These are phyloP conservation scores for Dexiosoma caninum DNA, from an alignment of 2,888 invertebrate genomes.

Conservation along the genomic window DNA sequence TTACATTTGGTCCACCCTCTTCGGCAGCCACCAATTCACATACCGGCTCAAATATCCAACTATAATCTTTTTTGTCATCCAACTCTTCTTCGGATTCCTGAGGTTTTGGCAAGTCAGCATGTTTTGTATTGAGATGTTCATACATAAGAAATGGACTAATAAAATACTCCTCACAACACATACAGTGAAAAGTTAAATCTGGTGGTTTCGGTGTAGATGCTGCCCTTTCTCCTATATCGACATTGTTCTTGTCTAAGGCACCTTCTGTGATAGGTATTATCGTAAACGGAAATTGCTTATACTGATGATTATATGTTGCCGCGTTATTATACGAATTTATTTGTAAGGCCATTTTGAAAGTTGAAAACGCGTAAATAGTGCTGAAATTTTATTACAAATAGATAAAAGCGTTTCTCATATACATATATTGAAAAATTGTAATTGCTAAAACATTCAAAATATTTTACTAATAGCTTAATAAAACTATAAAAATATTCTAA, in stretches of 20 bases:
- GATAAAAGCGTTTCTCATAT: too few relatives aligned
- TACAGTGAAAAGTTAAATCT: slow-evolving; percentile 77
- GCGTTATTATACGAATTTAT: slow-evolving; percentile 39
- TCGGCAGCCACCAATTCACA: slow-evolving; percentile 69
- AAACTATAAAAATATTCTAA: too few relatives aligned
- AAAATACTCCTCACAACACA: slow-evolving; percentile 75
- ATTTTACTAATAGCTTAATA: too few relatives aligned
- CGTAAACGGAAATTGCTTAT: slow-evolving; percentile 68
- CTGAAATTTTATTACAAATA: too few relatives aligned
- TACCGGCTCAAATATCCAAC: slow-evolving; percentile 76
- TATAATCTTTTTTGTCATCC: slow-evolving; percentile 72
- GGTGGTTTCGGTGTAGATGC: slow-evolving; percentile 69
- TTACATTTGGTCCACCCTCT: slow-evolving; percentile 15
- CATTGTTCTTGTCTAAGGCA: slow-evolving; percentile 43
- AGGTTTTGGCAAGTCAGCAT: slow-evolving; percentile 68
- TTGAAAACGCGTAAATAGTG: not conserved
- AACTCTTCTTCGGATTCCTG: slow-evolving; percentile 65
- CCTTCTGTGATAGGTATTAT: slow-evolving; percentile 74
- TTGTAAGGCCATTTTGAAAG: slow-evolving; percentile 53
- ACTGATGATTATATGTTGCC: not conserved
- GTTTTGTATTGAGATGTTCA: slow-evolving; percentile 75
- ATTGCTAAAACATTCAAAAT: too few relatives aligned
- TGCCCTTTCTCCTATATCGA: not conserved
- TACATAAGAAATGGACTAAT: slow-evolving; percentile 74
- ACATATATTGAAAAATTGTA: too few relatives aligned